A percentile compares a stretch with the other conserved stretches of the same genome.
These are phyloP conservation scores for Osedax frankpressi DNA, from an alignment of 2,888 invertebrate species.

Conservation along the genomic window DNA sequence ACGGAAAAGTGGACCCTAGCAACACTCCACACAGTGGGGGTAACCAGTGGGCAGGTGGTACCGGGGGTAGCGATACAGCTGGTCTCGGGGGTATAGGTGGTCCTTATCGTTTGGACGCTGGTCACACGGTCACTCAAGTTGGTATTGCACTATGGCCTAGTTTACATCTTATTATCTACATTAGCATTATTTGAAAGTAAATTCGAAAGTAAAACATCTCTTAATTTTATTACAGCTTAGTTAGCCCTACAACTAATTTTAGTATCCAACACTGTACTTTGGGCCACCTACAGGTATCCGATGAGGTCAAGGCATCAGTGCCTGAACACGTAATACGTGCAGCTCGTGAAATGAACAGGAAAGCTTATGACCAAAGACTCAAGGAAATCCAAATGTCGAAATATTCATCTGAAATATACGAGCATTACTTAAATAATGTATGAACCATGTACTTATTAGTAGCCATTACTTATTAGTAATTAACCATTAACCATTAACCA, in stretches of 20 bases:
- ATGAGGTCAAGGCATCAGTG: constrained; percentile 74
- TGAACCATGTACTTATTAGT: constrained; percentile 1
- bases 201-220: no score
- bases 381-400: not conserved
- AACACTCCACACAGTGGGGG: constrained; percentile 81
- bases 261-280: no score
- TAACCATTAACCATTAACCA: no score
- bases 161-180: no score
- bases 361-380: constrained; percentile 64
- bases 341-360: constrained; percentile 80
- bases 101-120: constrained; percentile 81
- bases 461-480: no score
- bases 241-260: no score
- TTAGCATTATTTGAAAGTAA: no score
- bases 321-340: constrained; percentile 66
- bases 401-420: not conserved
- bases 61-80: constrained; percentile 75
- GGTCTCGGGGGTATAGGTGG: constrained; percentile 92
- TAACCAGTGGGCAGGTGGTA: constrained; percentile 90
- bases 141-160: no score
- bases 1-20: constrained; percentile 77
- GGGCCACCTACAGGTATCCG: constrained; percentile 53
- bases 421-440: constrained; percentile 15
- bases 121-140: constrained; percentile 78
- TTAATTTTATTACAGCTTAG: no score